Evolutionary conservation across 2,113 vertebrate species (phyloP).

Genomic region (Podarcis cretensis): DNA sequence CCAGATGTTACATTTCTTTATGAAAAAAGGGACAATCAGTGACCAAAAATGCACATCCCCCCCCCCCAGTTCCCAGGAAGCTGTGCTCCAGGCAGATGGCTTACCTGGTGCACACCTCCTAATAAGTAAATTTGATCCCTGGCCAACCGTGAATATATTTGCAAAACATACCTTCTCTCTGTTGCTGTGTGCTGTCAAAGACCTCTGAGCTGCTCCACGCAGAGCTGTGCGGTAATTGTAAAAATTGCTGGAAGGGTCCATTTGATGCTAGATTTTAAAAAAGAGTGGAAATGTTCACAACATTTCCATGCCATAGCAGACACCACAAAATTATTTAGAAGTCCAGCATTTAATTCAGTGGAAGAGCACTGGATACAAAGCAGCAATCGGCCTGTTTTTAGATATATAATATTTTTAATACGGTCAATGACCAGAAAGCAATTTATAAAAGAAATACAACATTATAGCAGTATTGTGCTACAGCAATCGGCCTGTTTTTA

Average conservation of each 20-base stretch:
- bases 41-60: background rate
- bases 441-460: no score
- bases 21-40: background rate
- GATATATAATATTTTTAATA: no score
- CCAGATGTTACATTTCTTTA: background rate
- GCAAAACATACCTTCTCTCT: constrained; percentile 87
- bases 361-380: no score
- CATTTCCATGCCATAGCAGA: no score
- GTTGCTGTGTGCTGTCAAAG: constrained; percentile 90
- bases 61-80: background rate
- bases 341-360: background rate
- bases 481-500: background rate
- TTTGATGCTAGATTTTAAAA: constrained; percentile 84
- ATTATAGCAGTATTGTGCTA: no score
- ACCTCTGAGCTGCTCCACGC: constrained; percentile 90
- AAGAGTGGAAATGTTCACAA: background rate
- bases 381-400: background rate
- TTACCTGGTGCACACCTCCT: background rate
- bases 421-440: no score
- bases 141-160: background rate
- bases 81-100: background rate
- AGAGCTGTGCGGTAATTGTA: constrained; percentile 95
- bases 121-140: constrained; percentile 3
- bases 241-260: constrained; percentile 98
- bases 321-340: no score